These are phyloP conservation scores for Solenodon paradoxus DNA, from an alignment of 2,113 vertebrate species.

Conservation along the genomic window DNA sequence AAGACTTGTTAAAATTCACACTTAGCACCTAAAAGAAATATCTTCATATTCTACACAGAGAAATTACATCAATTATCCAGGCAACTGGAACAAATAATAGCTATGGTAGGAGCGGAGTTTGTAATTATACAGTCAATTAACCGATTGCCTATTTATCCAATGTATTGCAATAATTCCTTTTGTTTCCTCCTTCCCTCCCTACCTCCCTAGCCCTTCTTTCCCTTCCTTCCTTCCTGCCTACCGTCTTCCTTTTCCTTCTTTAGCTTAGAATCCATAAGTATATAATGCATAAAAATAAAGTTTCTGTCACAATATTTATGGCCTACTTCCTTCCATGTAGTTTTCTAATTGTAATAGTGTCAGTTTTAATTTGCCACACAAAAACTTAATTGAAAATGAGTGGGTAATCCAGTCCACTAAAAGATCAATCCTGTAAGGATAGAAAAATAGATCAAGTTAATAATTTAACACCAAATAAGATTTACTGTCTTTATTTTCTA, in stretches of 20 bases:
- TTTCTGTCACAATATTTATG: background rate
- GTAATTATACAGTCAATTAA: constrained; percentile 38
- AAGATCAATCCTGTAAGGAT: constrained; percentile 27
- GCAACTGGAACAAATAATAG: constrained; percentile 20
- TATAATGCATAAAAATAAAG: background rate
- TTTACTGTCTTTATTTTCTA: constrained; percentile 20
- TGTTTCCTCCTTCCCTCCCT: background rate
- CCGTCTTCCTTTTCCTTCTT: background rate
- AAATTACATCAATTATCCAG: constrained; percentile 9
- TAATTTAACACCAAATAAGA: constrained; percentile 41
- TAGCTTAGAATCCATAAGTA: background rate
- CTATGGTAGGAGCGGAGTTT: background rate
- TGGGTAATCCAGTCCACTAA: constrained; percentile 31
- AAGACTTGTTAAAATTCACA: background rate
- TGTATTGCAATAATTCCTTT: background rate
- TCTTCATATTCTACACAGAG: background rate
- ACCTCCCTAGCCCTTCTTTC: too few relatives aligned
- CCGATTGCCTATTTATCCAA: background rate
- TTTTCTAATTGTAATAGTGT: constrained; percentile 51
- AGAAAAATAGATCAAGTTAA: constrained; percentile 57
- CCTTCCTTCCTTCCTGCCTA: background rate
- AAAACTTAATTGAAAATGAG: constrained; percentile 57
- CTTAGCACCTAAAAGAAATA: background rate
- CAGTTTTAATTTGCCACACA: constrained; percentile 42
- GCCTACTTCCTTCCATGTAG: background rate